phyloP scores from a whole-genome alignment of 2,113 vertebrate species.

The Ciconia maguari region DNA sequence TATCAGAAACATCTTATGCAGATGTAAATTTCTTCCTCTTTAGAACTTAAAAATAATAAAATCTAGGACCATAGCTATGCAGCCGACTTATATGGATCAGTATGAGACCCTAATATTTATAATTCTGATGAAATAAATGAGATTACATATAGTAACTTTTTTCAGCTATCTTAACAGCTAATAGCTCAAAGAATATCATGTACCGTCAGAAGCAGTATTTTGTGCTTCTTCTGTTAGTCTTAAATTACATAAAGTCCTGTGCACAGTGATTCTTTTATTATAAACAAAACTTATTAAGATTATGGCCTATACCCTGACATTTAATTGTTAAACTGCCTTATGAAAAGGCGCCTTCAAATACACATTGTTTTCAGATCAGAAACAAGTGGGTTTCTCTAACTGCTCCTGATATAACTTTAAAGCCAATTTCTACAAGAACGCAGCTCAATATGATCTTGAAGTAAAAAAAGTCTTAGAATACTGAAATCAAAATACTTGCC shows the following conservation, averaged over 20 bases:
- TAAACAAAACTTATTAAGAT: background rate
- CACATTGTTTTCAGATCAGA: background rate
- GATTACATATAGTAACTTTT: background rate
- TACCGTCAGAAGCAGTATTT: background rate
- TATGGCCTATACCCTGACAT: background rate
- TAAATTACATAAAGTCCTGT: background rate
- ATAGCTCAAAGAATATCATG: background rate
- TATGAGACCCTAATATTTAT: background rate
- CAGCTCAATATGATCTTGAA: background rate
- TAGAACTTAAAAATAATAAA: background rate
- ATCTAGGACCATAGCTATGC: background rate
- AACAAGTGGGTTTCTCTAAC: background rate
- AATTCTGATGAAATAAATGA: background rate
- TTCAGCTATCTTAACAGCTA: background rate
- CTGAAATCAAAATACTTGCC: constrained; percentile 46
- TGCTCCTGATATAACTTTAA: background rate
- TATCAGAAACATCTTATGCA: background rate
- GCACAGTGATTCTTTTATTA: background rate
- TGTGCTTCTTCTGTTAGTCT: background rate
- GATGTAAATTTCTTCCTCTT: background rate
- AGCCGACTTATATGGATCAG: background rate
- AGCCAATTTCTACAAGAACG: background rate
- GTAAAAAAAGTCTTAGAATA: background rate
- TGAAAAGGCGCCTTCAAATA: background rate
- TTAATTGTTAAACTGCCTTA: background rate